Percentiles rank a stretch among this genome's conserved stretches.
Conservation (phyloP, 2,888 invertebrate genomes). For the Neoitamus cyanurus region DNA sequence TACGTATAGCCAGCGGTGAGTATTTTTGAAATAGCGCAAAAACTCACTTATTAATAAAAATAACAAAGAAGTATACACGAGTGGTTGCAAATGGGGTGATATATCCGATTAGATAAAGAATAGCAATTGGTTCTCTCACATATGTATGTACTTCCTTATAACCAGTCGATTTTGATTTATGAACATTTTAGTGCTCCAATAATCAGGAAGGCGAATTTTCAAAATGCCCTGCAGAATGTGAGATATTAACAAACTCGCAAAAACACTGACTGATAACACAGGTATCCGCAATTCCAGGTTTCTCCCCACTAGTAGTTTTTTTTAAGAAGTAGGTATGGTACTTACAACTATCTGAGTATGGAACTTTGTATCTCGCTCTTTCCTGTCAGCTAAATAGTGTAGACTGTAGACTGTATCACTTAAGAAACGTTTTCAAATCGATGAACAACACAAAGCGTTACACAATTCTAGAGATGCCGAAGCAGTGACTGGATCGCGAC, state of each 20-base stretch:
- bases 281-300: not conserved
- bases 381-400: not conserved
- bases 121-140: not conserved
- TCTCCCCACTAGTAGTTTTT: not conserved
- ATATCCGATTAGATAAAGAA: not conserved
- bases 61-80: not conserved
- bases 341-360: not conserved
- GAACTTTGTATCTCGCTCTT: not conserved
- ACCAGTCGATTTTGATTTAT: not conserved
- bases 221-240: not conserved
- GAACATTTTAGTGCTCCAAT: not conserved
- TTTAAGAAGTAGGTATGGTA: not conserved
- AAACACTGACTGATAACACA: not conserved
- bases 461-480: not conserved
- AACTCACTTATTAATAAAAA: not conserved
- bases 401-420: not conserved
- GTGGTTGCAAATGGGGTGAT: not conserved
- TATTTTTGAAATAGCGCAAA: not conserved
- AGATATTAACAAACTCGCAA: not conserved
- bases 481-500: not conserved
- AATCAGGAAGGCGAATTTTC: not conserved
- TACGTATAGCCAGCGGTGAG: not conserved
- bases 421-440: not conserved
- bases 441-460: not conserved
- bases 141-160: not conserved